phyloP scores from a whole-genome alignment of 2,113 vertebrate genomes.

The Lasiurus cinereus region DNA sequence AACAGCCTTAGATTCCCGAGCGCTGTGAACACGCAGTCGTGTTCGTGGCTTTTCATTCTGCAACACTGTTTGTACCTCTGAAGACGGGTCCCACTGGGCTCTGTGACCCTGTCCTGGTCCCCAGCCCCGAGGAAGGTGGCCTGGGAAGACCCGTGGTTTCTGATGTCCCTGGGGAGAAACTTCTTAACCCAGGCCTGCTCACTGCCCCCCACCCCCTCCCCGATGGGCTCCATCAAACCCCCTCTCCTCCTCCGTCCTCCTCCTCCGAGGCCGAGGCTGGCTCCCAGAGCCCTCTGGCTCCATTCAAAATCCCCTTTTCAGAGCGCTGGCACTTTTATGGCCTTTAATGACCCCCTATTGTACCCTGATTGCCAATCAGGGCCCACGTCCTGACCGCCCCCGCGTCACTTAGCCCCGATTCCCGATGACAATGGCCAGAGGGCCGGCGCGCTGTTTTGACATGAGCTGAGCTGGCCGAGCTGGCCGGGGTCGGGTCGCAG shows the following conservation, averaged over 20 bases:
- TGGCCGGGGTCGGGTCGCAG: constrained; percentile 69
- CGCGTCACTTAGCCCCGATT: constrained; percentile 92
- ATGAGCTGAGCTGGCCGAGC: constrained; percentile 83
- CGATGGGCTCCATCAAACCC: neutral
- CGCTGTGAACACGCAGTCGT: no score
- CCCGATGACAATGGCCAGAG: constrained; percentile 89
- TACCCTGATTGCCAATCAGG: constrained; percentile 92
- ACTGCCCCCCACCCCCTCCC: neutral
- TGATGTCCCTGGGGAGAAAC: constrained; percentile 65
- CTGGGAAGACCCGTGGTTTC: neutral
- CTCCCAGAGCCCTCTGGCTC: constrained; percentile 87
- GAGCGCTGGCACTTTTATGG: constrained; percentile 91
- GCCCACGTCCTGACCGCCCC: constrained; percentile 92
- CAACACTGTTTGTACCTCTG: neutral
- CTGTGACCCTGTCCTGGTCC: fast-evolving
- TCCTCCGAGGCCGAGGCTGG: neutral
- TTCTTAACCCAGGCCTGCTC: constrained; percentile 70
- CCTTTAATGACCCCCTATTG: constrained; percentile 92
- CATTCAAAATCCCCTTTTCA: constrained; percentile 89
- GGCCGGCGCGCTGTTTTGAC: constrained; percentile 88
- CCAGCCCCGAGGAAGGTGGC: neutral
- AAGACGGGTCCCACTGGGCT: neutral
- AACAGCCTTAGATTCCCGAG: neutral
- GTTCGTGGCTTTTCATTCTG: neutral
- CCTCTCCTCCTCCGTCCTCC: neutral